Conservation (phyloP, 2,888 invertebrate species). For the Andricus curvator region DNA sequence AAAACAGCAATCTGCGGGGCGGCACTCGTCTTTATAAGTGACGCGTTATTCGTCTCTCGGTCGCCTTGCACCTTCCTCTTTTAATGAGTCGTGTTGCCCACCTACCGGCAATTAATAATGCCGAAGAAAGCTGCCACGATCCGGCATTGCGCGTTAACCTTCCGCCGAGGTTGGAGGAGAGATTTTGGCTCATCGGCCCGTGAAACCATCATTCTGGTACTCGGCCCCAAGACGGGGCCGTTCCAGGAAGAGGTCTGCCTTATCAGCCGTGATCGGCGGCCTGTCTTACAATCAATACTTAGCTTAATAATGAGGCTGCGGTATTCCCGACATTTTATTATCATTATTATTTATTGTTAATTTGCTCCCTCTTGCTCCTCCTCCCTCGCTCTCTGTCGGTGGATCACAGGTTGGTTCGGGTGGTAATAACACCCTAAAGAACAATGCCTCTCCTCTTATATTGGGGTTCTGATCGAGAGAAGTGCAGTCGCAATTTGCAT, state of each 20-base stretch:
- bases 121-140: conserved; percentile 39
- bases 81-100: conserved; percentile 40
- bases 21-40: conserved; percentile 31
- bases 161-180: conserved; percentile 25
- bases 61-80: conserved; percentile 14
- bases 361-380: conserved; percentile 55
- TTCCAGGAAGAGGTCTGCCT: conserved; percentile 63
- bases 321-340: conserved; percentile 67
- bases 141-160: conserved; percentile 25
- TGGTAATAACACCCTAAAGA: conserved; percentile 63
- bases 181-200: conserved; percentile 14
- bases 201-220: conserved; percentile 18
- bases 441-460: conserved; percentile 57
- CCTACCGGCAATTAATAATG: conserved; percentile 42
- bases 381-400: conserved; percentile 39
- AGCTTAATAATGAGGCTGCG: conserved; percentile 68
- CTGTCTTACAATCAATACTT: conserved; percentile 66
- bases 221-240: conserved; percentile 43
- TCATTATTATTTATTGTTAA: conserved; percentile 71
- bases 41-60: conserved; percentile 15
- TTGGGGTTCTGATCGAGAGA: conserved; percentile 41
- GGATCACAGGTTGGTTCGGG: conserved; percentile 40
- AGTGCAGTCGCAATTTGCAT: conserved; percentile 51
- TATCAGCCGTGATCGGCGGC: conserved; percentile 62
- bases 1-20: conserved; percentile 19